phyloP scores from a whole-genome alignment of 1,140 invertebrate species.

The Brachionus plicatilis region DNA sequence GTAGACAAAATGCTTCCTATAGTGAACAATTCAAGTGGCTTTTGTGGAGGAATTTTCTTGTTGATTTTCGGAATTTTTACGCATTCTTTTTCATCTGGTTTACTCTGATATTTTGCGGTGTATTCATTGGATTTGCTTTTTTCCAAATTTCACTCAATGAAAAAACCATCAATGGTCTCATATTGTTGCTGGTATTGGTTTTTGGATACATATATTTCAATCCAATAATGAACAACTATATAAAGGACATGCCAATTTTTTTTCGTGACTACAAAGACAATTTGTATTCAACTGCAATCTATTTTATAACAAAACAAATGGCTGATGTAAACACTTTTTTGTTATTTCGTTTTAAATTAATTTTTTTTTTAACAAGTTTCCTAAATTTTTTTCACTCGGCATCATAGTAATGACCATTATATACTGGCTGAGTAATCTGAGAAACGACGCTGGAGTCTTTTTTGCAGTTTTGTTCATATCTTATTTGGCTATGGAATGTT shows the following conservation, averaged over 20 bases:
- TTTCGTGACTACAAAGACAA: conserved; percentile 70
- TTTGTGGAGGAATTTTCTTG: conserved; percentile 1
- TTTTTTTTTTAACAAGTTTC: conserved; percentile 61
- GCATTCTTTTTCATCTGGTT: not conserved
- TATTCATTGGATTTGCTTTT: not conserved
- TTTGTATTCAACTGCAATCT: conserved; percentile 66
- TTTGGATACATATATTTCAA: not conserved
- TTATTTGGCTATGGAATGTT: not conserved
- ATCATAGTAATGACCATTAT: conserved; percentile 60
- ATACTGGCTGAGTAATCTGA: conserved; percentile 75
- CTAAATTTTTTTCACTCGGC: conserved; percentile 26
- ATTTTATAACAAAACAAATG: conserved; percentile 60
- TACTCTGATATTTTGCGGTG: not conserved
- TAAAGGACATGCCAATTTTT: conserved; percentile 64
- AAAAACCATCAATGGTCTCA: not conserved
- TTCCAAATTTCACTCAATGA: not conserved
- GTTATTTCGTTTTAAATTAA: not conserved
- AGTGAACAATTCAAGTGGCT: conserved; percentile 32
- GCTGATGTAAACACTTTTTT: not conserved
- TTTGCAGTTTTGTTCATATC: not conserved
- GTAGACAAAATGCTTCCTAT: not conserved
- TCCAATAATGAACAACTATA: not conserved
- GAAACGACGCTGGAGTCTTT: conserved; percentile 55
- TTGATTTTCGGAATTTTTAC: not conserved
- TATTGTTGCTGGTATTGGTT: not conserved